A percentile compares a stretch with the other conserved stretches of the same genome.
Conservation (phyloP, 2,797 vertebrate species). For the Trichosurus vulpecula region DNA sequence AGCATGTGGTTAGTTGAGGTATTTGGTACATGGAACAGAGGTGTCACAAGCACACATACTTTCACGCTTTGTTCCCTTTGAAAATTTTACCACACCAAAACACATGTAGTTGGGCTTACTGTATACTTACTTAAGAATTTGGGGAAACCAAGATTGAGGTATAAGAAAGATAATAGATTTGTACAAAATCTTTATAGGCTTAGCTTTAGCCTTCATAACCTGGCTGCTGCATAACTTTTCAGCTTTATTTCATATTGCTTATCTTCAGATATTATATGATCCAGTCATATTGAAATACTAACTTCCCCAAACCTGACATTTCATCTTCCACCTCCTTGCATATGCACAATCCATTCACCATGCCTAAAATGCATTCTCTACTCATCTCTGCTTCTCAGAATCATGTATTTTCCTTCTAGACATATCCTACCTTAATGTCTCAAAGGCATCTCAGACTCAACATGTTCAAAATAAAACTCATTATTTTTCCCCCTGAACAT, state of each 20-base stretch:
- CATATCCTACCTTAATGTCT: neutral
- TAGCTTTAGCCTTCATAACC: slow-evolving; percentile 1
- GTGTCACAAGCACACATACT: neutral
- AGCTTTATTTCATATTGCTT: slow-evolving; percentile 21
- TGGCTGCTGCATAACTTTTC: slow-evolving; percentile 32
- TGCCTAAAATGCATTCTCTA: neutral
- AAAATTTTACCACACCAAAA: neutral
- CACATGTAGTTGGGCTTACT: slow-evolving; percentile 8
- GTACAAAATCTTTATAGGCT: neutral
- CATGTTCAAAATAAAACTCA: neutral
- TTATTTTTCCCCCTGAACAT: neutral
- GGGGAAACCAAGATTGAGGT: slow-evolving; percentile 3
- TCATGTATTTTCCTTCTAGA: neutral
- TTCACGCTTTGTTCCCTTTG: neutral
- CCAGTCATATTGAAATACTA: neutral
- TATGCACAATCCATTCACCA: neutral
- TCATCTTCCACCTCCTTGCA: neutral
- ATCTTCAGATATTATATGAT: neutral
- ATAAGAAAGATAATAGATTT: slow-evolving; percentile 15
- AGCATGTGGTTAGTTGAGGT: slow-evolving; percentile 16
- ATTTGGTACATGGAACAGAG: slow-evolving; percentile 38
- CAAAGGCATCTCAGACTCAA: neutral
- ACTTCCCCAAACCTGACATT: neutral
- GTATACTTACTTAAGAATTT: slow-evolving; percentile 18
- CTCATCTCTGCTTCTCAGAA: neutral